Base-by-base conservation (phyloP, 2,113 vertebrate species). In the Oreocharis arfaki region DNA sequence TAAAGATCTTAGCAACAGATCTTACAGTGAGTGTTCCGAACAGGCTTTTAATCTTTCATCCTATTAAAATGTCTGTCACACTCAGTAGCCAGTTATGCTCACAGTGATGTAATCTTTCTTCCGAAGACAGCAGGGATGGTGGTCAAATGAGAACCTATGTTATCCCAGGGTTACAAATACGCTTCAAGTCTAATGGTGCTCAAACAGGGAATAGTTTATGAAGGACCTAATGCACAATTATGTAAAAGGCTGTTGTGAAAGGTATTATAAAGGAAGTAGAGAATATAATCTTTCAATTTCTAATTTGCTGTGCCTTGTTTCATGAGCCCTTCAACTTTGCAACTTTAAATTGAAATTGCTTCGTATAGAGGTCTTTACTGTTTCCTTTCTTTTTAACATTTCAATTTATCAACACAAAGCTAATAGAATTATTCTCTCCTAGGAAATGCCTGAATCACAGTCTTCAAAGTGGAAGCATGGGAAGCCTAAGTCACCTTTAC, bases 401-500 rank as follows among this genome's bases (percentile, higher is more conserved):
- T 83, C 4, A 26, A 55, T 88, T 88, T 73, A 50, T 61, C 7
- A 3, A 53, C 6, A 18, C 39, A 77, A 94, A 88, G 6, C 30
- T 46, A 49, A 53, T 32, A 52, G 33, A 83, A 21, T n/a, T 80
- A 77, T 39, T 86, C 32, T 64, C 42, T 63, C 75, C 32, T 56
- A 70, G 68, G 60, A 90, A 88, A 86, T 49, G 17, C 88, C 69
- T 94, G 92, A 95, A 96, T 84, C 84, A 76, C 10, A 59, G 60
- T 47, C 73, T 92, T 88, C 64, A 49, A 1, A 65, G 53, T 90
- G 73, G 69, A 89, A 94, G 93, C 61, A 78, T 0, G 4, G 70
- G 71, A 86, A 94, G 20, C n/a, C 35, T 41, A 77, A 86, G 64
- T 81, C 83, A 95, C 90, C 93, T 96, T 93, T 95, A 93, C 85